Evolutionary conservation across 2,888 invertebrate genomes (phyloP).

Genomic region (Hirtodrosophila histrioides): DNA sequence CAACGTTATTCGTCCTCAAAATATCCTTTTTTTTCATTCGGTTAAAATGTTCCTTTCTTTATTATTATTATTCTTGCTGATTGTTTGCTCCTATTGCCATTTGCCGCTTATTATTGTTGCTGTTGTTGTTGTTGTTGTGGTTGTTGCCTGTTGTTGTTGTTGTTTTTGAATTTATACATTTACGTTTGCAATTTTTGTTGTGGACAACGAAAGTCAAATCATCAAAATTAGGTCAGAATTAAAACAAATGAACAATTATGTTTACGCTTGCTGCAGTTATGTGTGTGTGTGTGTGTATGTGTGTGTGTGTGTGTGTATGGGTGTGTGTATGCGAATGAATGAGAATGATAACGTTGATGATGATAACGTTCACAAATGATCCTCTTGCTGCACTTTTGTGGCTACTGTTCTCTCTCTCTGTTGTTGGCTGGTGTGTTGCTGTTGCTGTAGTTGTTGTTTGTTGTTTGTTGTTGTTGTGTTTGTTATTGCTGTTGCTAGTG

Average conservation of each 20-base stretch:
- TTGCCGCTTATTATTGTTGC: constrained; percentile 7
- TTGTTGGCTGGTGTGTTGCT: constrained; percentile 1
- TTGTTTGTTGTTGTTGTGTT: neutral
- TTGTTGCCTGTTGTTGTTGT: constrained; percentile 4
- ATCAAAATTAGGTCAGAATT: constrained; percentile 22
- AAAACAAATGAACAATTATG: constrained; percentile 48
- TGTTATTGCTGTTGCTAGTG: neutral
- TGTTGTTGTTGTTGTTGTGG: constrained; percentile 5
- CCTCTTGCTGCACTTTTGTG: neutral
- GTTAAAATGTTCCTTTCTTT: constrained; percentile 2
- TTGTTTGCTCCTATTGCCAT: constrained; percentile 24
- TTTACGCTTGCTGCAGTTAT: constrained; percentile 44
- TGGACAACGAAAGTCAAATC: constrained; percentile 10
- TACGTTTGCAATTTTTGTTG: constrained; percentile 30
- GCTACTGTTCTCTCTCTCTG: neutral
- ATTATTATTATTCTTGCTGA: constrained; percentile 15
- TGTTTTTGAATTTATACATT: constrained; percentile 41
- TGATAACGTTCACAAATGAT: too few relatives aligned
- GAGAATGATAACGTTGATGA: constrained; percentile 6
- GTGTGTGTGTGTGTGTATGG: constrained; percentile 14
- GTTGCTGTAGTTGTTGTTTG: constrained; percentile 3
- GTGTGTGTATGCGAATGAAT: constrained; percentile 3
- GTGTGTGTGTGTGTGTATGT: constrained; percentile 1
- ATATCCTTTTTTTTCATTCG: neutral
- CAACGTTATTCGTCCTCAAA: constrained; percentile 1